Percentiles rank a stretch among this genome's conserved stretches.
Conservation (phyloP, 1,140 invertebrate species). For the Habropoda laboriosa region DNA sequence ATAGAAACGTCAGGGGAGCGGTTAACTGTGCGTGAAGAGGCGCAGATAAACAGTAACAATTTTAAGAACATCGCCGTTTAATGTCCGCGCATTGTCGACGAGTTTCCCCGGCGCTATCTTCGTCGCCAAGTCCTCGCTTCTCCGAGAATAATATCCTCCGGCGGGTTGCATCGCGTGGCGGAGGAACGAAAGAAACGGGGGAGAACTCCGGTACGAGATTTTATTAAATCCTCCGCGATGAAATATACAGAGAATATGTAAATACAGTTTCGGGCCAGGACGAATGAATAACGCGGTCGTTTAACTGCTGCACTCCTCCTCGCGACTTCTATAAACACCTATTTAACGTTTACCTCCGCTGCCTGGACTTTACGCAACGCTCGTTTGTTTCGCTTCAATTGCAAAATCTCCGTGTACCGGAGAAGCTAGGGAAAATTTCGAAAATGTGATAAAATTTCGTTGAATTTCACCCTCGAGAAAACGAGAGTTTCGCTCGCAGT, state of each 20-base stretch:
- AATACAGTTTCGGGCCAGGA: neutral
- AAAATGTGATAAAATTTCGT: too few species aligned
- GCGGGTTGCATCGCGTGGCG: neutral
- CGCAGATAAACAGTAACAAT: neutral
- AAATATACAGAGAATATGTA: conserved; percentile 24
- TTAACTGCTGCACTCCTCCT: neutral
- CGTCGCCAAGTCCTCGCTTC: neutral
- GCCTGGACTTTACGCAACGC: neutral
- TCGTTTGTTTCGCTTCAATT: neutral
- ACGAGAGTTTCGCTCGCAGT: too few species aligned
- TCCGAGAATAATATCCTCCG: neutral
- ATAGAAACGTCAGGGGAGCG: too few species aligned
- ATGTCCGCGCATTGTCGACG: neutral
- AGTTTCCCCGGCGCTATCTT: neutral
- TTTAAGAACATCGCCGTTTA: neutral
- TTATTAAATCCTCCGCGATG: conserved; percentile 23
- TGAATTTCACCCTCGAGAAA: too few species aligned
- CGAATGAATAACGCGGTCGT: conserved; percentile 1
- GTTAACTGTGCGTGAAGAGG: neutral
- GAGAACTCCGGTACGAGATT: neutral
- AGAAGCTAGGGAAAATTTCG: too few species aligned
- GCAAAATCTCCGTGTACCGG: too few species aligned
- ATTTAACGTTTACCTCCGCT: neutral
- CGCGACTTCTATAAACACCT: neutral
- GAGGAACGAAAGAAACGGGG: neutral